phyloP scores from a whole-genome alignment of 2,888 invertebrate genomes.

The Adineta ricciae region DNA sequence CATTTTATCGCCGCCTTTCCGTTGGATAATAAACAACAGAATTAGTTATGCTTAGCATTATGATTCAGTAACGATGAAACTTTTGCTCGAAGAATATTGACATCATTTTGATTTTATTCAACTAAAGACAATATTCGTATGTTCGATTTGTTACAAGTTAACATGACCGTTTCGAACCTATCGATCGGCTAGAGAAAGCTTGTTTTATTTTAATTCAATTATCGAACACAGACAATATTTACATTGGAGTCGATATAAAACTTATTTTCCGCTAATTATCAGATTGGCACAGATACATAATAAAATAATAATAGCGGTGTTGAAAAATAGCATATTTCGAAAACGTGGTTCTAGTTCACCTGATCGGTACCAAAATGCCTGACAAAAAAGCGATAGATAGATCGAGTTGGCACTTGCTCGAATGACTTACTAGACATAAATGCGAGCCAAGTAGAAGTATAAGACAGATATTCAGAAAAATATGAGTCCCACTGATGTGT shows the following conservation, averaged over 20 bases:
- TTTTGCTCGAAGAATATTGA: too few relatives aligned
- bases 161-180: too few relatives aligned
- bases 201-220: not conserved
- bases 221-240: not conserved
- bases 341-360: conserved; percentile 52
- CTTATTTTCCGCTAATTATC: conserved; percentile 39
- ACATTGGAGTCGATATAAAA: not conserved
- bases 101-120: too few relatives aligned
- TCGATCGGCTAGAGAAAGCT: too few relatives aligned
- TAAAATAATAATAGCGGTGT: conserved; percentile 48
- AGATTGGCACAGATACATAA: conserved; percentile 49
- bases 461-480: not conserved
- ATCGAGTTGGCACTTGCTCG: not conserved
- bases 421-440: not conserved
- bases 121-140: too few relatives aligned
- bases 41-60: not conserved
- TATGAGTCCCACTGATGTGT: not conserved
- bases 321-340: conserved; percentile 49
- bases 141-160: too few relatives aligned
- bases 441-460: not conserved
- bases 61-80: too few relatives aligned
- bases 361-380: conserved; percentile 51
- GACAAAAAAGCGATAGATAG: conserved; percentile 33
- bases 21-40: not conserved
- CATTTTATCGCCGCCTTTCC: not conserved